A percentile compares a stretch with the other conserved stretches of the same genome.
Evolutionary conservation across 2,888 invertebrate genomes (phyloP).

Genomic region (Pediacus dermestoides): DNA sequence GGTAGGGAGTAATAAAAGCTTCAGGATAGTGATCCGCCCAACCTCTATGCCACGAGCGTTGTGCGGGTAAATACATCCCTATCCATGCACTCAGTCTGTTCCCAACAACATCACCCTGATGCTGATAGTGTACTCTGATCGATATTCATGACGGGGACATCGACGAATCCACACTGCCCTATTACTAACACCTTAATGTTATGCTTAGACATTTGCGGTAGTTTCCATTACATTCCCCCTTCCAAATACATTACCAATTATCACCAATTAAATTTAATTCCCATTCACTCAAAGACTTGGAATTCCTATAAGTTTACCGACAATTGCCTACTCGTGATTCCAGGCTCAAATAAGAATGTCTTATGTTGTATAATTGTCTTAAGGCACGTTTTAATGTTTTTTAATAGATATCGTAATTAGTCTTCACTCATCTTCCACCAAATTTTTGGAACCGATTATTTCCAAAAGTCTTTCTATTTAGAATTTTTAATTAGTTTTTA

Average conservation of each 20-base stretch:
- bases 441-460: too few relatives aligned
- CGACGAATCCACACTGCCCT: constrained; percentile 4
- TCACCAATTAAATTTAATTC: constrained; percentile 5
- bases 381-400: too few relatives aligned
- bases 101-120: background rate
- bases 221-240: constrained; percentile 5
- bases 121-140: constrained; percentile 2
- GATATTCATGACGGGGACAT: constrained; percentile 7
- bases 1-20: constrained; percentile 23
- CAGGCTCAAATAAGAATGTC: too few relatives aligned
- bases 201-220: constrained; percentile 8
- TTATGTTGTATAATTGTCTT: too few relatives aligned
- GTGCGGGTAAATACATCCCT: too few relatives aligned
- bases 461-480: too few relatives aligned
- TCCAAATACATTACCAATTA: constrained; percentile 5
- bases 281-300: too few relatives aligned
- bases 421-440: too few relatives aligned
- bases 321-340: too few relatives aligned
- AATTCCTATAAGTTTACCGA: too few relatives aligned
- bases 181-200: constrained; percentile 10
- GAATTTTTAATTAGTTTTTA: too few relatives aligned
- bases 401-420: too few relatives aligned
- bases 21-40: constrained; percentile 20
- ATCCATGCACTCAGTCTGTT: background rate
- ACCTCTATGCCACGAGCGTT: constrained; percentile 17